Conservation (phyloP, 2,888 invertebrate species). For the Brenthis hecate region DNA sequence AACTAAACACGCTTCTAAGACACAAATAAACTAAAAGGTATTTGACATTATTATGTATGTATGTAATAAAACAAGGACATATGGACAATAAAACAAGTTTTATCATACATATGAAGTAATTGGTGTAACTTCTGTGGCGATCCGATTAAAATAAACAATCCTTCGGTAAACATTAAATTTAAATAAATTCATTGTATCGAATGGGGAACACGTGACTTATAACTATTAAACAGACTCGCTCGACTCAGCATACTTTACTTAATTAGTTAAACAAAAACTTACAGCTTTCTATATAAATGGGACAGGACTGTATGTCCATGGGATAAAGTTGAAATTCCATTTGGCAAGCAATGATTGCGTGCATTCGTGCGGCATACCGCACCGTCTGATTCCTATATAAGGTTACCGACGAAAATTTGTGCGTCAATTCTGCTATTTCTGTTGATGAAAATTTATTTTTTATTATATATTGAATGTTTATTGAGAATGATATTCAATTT, state of each 20-base stretch:
- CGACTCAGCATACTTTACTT: slow-evolving; percentile 7
- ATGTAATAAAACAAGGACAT: no score
- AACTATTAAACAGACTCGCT: slow-evolving; percentile 14
- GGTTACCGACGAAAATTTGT: slow-evolving; percentile 91
- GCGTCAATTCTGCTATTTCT: slow-evolving; percentile 91
- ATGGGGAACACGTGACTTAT: slow-evolving; percentile 14
- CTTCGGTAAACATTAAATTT: not conserved
- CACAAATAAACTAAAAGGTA: no score
- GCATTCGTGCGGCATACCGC: slow-evolving; percentile 90
- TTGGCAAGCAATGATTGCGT: slow-evolving; percentile 92
- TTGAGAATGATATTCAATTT: not conserved
- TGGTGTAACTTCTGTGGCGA: not conserved
- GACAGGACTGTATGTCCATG: slow-evolving; percentile 93
- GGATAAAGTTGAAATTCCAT: slow-evolving; percentile 94
- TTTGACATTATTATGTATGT: no score
- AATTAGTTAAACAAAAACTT: slow-evolving; percentile 66
- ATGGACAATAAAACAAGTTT: no score
- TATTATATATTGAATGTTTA: slow-evolving; percentile 3
- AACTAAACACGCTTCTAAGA: no score
- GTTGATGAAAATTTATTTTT: slow-evolving; percentile 44
- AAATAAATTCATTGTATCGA: slow-evolving; percentile 6
- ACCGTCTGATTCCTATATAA: slow-evolving; percentile 91
- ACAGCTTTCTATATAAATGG: slow-evolving; percentile 93
- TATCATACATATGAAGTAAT: no score
- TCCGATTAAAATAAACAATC: not conserved